A percentile compares a stretch with the other conserved stretches of the same genome.
These are phyloP conservation scores for Calliphora vomitoria DNA, from an alignment of 2,888 invertebrate genomes.

Conservation along the genomic window DNA sequence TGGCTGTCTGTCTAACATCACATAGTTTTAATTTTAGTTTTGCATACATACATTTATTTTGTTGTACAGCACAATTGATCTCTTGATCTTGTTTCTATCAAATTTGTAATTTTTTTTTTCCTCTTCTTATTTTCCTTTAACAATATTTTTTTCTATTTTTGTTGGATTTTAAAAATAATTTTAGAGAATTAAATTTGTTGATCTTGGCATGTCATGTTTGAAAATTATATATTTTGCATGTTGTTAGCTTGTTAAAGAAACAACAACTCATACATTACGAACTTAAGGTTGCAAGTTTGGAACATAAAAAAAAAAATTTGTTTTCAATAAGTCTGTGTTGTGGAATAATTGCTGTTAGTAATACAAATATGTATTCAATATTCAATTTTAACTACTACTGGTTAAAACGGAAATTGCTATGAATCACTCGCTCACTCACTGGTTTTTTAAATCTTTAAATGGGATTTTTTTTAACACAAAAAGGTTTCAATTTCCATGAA, in stretches of 20 bases:
- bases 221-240: slow-evolving; percentile 69
- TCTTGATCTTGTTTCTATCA: slow-evolving; percentile 65
- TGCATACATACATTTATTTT: slow-evolving; percentile 35
- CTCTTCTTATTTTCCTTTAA: slow-evolving; percentile 5
- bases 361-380: slow-evolving; percentile 24
- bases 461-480: background rate
- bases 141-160: slow-evolving; percentile 2
- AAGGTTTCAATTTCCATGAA: background rate
- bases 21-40: slow-evolving; percentile 54
- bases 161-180: slow-evolving; percentile 29
- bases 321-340: slow-evolving; percentile 42
- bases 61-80: slow-evolving; percentile 55
- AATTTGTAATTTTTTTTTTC: slow-evolving; percentile 4
- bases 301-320: background rate
- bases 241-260: slow-evolving; percentile 62
- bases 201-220: slow-evolving; percentile 67
- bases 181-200: slow-evolving; percentile 61
- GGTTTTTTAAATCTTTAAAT: background rate
- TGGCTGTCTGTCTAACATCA: slow-evolving; percentile 46
- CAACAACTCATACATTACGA: background rate
- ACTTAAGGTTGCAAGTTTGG: background rate
- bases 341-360: slow-evolving; percentile 48
- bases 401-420: slow-evolving; percentile 21
- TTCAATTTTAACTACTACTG: slow-evolving; percentile 42
- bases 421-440: background rate